Evolutionary conservation across 2,888 invertebrate genomes (phyloP).

Genomic region (Archips crataeganus): DNA sequence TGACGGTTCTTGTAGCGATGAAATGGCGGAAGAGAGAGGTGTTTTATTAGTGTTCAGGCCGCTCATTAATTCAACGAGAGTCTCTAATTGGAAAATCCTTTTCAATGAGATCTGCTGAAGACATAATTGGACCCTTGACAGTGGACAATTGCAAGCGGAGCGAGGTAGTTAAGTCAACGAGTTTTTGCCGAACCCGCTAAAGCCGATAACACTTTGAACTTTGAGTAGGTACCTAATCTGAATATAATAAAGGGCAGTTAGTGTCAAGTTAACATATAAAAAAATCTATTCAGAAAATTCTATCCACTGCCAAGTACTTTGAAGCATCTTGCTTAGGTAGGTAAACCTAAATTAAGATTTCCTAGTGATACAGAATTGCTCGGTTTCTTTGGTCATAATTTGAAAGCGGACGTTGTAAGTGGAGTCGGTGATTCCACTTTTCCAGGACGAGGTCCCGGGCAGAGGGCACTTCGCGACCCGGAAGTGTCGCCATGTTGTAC

Average conservation of each 20-base stretch:
- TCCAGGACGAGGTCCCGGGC: slow-evolving; percentile 61
- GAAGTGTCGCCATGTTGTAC: slow-evolving; percentile 58
- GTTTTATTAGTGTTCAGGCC: slow-evolving; percentile 64
- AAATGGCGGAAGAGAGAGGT: slow-evolving; percentile 61
- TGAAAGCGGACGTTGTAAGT: slow-evolving; percentile 58
- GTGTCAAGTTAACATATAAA: not conserved
- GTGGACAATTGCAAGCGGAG: slow-evolving; percentile 65
- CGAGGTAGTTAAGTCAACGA: slow-evolving; percentile 61
- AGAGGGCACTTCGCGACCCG: slow-evolving; percentile 62
- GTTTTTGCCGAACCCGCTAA: slow-evolving; percentile 44
- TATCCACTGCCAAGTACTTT: not conserved
- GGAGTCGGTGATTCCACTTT: slow-evolving; percentile 59
- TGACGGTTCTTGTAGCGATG: slow-evolving; percentile 54
- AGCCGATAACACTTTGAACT: slow-evolving; percentile 22
- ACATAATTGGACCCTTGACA: slow-evolving; percentile 71
- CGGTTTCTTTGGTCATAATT: slow-evolving; percentile 27
- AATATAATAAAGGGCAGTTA: slow-evolving; percentile 11
- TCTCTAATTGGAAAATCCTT: slow-evolving; percentile 73
- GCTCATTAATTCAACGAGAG: slow-evolving; percentile 71
- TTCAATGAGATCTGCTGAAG: slow-evolving; percentile 65
- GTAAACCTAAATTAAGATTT: slow-evolving; percentile 11
- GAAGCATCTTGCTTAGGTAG: not conserved
- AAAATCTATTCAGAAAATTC: not conserved
- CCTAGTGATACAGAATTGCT: slow-evolving; percentile 9
- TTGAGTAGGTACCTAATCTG: not conserved